Evolutionary conservation across 2,888 invertebrate genomes (phyloP).

Genomic region (Actias luna): DNA sequence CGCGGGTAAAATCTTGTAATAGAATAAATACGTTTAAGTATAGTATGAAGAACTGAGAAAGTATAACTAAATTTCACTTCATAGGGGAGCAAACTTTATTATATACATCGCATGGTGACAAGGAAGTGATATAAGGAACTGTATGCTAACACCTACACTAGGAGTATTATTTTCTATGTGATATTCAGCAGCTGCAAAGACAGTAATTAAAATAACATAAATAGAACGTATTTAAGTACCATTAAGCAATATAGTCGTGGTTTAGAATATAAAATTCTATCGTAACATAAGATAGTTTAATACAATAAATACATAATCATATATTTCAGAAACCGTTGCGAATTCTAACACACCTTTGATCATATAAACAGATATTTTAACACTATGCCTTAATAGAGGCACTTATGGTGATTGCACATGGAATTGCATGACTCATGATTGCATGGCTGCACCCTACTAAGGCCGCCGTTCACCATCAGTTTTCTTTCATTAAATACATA

Average conservation of each 20-base stretch:
- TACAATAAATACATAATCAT: neutral
- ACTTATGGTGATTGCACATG: slow-evolving; percentile 15
- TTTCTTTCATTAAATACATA: slow-evolving; percentile 28
- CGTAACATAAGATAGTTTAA: neutral
- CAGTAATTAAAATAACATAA: too few species aligned
- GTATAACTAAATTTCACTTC: neutral
- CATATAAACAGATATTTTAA: neutral
- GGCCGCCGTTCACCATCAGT: slow-evolving; percentile 22
- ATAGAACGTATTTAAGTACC: too few species aligned
- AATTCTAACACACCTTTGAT: neutral
- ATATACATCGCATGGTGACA: neutral
- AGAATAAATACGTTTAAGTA: neutral
- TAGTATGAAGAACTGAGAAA: neutral
- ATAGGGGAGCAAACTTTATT: neutral
- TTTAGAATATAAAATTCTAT: too few species aligned
- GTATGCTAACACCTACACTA: neutral
- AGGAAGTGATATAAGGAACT: neutral
- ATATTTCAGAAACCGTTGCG: neutral
- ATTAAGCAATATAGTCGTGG: too few species aligned
- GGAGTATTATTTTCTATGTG: too few species aligned
- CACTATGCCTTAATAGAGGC: neutral
- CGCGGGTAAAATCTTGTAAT: too few species aligned
- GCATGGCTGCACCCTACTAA: slow-evolving; percentile 18
- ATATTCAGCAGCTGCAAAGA: neutral
- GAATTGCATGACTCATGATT: slow-evolving; percentile 18